Base-by-base conservation (phyloP, 2,888 invertebrate species). In the Liodrosophila aerea region DNA sequence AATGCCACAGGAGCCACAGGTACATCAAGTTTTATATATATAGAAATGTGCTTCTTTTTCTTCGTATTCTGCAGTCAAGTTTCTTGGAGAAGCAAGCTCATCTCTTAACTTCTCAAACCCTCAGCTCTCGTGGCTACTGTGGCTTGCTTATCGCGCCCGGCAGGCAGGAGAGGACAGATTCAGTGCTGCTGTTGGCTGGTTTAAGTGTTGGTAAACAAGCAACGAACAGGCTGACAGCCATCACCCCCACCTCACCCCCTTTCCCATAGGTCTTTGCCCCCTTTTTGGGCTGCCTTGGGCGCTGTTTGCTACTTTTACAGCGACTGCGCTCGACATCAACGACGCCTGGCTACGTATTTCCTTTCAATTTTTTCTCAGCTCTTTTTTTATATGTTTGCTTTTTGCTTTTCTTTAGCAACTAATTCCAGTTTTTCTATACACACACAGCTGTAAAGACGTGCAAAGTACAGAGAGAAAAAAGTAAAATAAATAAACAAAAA, bases 121-220 rank as follows among this genome's bases (percentile, higher is more conserved):
- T 33, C 18, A 18, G 31, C 45, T 34, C 44, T 13, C 30, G 16
- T 43, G 43, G 37, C 43, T 60, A n/a, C 13, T 39, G 30, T 36
- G 67, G 52, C 54, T 49, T 47, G 52, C 69, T 69, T 68, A 68
- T 68, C 68, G 61, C 54, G 53, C 43, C 46, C 37, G 40, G 27
- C 71, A 52, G 66, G 22, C 53, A 50, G 50, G 7, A 18, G 22
- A 39, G 22, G 4, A 37, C 43, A 9, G 33, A 18, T 40, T 9
- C 47, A 52, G 52, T 5, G 12, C 33, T 44, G 33, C 39, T 15
- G 40, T 29, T 31, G 31, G 58, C 64, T 65, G 62, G 7, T 64
- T 80, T 61, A 80, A 78, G 77, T 85, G 86, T 83, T 85, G 80
- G 76, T 72, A 80, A 77, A 77, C 85, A 77, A 77, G 76, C 67